A percentile compares a stretch with the other conserved stretches of the same genome.
phyloP scores from a whole-genome alignment of 2,797 vertebrate species.

The Pipistrellus pygmaeus region DNA sequence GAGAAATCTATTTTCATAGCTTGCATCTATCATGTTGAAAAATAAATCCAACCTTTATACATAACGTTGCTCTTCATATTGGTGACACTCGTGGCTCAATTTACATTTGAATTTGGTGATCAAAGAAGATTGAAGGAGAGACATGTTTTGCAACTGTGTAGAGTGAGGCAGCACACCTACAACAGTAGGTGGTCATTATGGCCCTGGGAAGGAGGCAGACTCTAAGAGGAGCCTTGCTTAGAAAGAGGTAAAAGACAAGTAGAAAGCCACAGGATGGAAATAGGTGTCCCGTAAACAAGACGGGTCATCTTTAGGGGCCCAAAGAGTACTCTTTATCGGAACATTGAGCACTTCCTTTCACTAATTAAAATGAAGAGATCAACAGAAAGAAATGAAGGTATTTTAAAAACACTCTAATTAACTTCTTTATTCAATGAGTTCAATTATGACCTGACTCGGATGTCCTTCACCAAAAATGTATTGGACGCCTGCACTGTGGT shows the following conservation, averaged over 20 bases:
- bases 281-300: not conserved
- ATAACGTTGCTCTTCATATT: not conserved
- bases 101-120: conserved; percentile 37
- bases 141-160: not conserved
- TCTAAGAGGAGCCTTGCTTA: not conserved
- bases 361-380: conserved; percentile 9
- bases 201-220: not conserved
- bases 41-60: not conserved
- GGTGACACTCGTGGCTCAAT: not conserved
- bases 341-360: not conserved
- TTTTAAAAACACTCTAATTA: not conserved
- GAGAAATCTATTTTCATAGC: conserved; percentile 49
- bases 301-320: not conserved
- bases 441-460: not conserved
- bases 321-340: not conserved
- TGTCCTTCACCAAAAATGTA: not conserved
- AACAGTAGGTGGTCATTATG: not conserved
- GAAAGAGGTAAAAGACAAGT: not conserved
- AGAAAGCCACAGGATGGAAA: not conserved
- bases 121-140: not conserved
- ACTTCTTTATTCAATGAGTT: not conserved
- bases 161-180: not conserved
- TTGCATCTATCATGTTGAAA: not conserved
- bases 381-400: not conserved
- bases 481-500: not conserved